phyloP scores from a whole-genome alignment of 2,113 vertebrate species.

The Phaethornis superciliosus region DNA sequence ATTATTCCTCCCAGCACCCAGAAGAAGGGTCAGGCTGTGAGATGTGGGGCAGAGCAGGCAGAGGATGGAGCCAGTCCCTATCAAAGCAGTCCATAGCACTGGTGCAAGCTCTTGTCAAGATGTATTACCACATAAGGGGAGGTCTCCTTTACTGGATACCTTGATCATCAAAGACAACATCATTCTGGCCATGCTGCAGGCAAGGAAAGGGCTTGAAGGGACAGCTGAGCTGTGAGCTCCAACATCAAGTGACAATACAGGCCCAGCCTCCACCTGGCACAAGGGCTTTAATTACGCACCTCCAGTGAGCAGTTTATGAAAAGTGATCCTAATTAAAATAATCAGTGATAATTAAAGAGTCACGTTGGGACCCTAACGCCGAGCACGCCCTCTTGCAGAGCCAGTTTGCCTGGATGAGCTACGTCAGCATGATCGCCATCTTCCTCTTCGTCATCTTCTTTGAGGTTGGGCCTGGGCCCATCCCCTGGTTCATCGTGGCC shows the following conservation, averaged over 20 bases:
- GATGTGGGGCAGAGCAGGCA: neutral
- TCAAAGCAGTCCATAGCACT: neutral
- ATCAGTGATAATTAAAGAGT: neutral
- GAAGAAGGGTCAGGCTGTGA: neutral
- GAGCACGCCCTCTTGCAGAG: neutral
- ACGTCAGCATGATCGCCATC: constrained; percentile 88
- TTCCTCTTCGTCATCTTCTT: constrained; percentile 97
- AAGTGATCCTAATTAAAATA: neutral
- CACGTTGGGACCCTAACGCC: neutral
- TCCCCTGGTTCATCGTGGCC: constrained; percentile 97
- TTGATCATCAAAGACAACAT: neutral
- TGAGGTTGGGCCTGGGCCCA: constrained; percentile 94
- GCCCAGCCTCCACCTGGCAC: neutral
- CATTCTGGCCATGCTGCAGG: neutral
- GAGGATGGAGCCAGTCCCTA: neutral
- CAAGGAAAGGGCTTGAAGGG: neutral
- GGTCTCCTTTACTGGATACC: neutral
- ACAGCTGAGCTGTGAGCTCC: neutral
- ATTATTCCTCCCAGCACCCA: neutral
- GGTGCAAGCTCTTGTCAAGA: neutral
- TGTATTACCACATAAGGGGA: neutral
- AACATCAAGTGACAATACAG: neutral
- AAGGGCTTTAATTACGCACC: neutral
- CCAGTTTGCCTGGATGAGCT: constrained; percentile 89
- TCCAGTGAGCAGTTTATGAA: neutral